Evolutionary conservation across 2,888 invertebrate genomes (phyloP), one percentile per base, ranked within the genome.

Genomic region (Drosophila melanosoma): DNA sequence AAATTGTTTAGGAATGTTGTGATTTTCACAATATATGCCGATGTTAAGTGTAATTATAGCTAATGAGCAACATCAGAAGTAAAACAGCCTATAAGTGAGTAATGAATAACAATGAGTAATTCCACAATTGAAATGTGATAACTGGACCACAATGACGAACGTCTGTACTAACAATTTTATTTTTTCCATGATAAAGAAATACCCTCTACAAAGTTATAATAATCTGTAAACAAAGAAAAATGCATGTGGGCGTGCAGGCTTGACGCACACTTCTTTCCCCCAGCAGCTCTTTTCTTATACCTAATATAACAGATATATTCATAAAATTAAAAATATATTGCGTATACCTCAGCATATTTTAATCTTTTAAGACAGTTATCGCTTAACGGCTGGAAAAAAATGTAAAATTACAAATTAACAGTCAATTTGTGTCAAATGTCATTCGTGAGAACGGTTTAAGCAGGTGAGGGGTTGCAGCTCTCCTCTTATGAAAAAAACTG

Each of bases 21-120:
- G 62, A 74, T 73, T 73, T 64, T 70, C 53, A 65, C 48, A 74
- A 74, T 61, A 76, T 81, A 75, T 75, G 72, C 51, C 73, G 42
- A 56, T 75, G 69, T 23, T 56, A 38, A 62, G 29, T 53, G 73
- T 72, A 79, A 83, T 87, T 87, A 76, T 64, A 57, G 62, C 29
- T 75, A 87, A 82, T 74, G 76, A 61, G 67, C 59, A 36, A 48
- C 32, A 71, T 29, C 56, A 63, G 58, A 80, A 76, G 74, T 76
- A 53, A 74, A 76, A 73, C 35, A 56, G 23, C 10, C 6, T 3
- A 17, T 23, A 29, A 29, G 38, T 29, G 32, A 36, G 15, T 23
- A 53, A 67, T 78, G 63, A 38, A 35, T 17, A 20, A 11, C 32
- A 12, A 87, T 83, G 86, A 87, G 59, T 87, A 76, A 79, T 71